Evolutionary conservation across 2,797 vertebrate species (phyloP).

Genomic region (Dryobates pubescens): DNA sequence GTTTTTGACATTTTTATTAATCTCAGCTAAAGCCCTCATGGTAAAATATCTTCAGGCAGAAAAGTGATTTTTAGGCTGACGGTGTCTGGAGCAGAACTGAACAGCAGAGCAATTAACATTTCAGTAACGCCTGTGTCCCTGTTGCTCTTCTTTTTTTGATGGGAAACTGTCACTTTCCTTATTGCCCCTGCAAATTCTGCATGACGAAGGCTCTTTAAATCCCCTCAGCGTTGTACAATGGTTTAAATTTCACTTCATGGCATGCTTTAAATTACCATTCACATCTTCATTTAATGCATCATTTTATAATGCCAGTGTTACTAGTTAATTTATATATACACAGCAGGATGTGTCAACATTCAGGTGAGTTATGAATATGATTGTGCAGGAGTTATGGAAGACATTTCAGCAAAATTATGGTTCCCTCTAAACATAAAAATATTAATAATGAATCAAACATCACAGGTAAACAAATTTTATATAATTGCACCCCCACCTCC

Average conservation of each 20-base stretch:
- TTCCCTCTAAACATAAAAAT: conserved; percentile 70
- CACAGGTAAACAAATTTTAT: conserved; percentile 65
- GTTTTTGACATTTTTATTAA: background rate
- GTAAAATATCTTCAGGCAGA: conserved; percentile 23
- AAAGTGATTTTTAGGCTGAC: conserved; percentile 27
- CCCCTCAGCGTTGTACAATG: conserved; percentile 30
- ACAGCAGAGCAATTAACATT: conserved; percentile 59
- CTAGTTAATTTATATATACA: conserved; percentile 73
- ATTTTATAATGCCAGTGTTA: conserved; percentile 74
- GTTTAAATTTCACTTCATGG: conserved; percentile 74
- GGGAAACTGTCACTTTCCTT: conserved; percentile 67
- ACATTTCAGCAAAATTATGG: conserved; percentile 66
- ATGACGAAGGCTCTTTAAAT: conserved; percentile 49
- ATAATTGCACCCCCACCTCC: conserved; percentile 12
- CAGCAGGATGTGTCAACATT: conserved; percentile 69
- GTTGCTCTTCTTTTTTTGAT: conserved; percentile 35
- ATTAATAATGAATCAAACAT: conserved; percentile 73
- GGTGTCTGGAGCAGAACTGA: conserved; percentile 16
- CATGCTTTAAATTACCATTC: conserved; percentile 67
- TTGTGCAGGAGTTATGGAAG: conserved; percentile 66
- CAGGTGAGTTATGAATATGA: conserved; percentile 71
- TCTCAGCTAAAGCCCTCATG: background rate
- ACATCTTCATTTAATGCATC: conserved; percentile 73
- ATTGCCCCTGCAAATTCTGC: conserved; percentile 45
- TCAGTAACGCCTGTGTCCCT: conserved; percentile 31